These are phyloP conservation scores for Myotis planiceps DNA, from an alignment of 2,797 vertebrate genomes.

Conservation along the genomic window DNA sequence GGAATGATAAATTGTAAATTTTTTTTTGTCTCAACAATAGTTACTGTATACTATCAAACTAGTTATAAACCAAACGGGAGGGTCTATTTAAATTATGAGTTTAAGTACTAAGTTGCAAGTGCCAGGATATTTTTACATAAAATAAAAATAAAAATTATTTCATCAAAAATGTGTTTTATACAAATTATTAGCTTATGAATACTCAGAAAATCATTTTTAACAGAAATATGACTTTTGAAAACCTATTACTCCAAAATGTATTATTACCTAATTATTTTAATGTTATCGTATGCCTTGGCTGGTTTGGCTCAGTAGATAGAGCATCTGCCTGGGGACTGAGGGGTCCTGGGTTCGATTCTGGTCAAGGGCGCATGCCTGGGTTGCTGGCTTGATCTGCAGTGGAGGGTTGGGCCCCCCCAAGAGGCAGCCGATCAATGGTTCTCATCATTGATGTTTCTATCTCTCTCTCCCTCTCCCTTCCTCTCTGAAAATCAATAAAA, in stretches of 20 bases:
- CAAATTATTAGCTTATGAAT: neutral
- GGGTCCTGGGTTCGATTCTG: too few relatives aligned
- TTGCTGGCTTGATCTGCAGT: too few relatives aligned
- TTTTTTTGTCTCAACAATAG: neutral
- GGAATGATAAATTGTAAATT: neutral
- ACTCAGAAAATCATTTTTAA: neutral
- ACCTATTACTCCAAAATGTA: neutral
- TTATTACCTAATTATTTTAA: conserved; percentile 7
- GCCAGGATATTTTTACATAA: neutral
- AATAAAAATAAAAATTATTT: conserved; percentile 16
- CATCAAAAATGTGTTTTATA: neutral
- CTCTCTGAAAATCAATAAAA: too few relatives aligned
- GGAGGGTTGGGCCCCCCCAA: too few relatives aligned
- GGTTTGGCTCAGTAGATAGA: too few relatives aligned
- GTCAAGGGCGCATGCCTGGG: too few relatives aligned
- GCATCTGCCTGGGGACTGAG: too few relatives aligned
- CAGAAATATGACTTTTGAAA: neutral
- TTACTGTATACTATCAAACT: neutral
- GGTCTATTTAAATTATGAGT: neutral
- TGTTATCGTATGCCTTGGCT: neutral
- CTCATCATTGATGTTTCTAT: too few relatives aligned
- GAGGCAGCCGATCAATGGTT: too few relatives aligned
- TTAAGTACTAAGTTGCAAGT: neutral
- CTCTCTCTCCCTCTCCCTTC: too few relatives aligned
- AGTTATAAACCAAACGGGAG: neutral